Conservation (phyloP, 2,113 vertebrate genomes). For the Ceyx margarethae region DNA sequence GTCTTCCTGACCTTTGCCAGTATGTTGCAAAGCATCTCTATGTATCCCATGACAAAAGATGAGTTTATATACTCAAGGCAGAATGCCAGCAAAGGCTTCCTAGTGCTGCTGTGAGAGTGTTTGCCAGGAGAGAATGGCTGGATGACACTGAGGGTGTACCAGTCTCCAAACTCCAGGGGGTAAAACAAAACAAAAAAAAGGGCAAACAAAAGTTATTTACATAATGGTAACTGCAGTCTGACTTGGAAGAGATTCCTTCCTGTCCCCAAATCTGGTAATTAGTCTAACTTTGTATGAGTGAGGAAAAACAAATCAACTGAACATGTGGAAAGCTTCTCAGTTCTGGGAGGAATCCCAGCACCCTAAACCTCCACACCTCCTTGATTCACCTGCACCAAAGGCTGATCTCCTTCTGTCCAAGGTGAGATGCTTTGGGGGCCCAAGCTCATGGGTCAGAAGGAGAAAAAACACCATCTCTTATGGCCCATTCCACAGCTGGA, state of each 20-base stretch:
- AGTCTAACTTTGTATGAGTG: not conserved
- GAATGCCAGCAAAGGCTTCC: not conserved
- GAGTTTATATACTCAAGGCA: not conserved
- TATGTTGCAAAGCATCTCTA: not conserved
- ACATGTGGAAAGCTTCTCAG: not conserved
- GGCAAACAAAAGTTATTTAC: not conserved
- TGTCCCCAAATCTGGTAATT: not conserved
- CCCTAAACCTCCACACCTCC: not conserved
- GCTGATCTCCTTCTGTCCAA: not conserved
- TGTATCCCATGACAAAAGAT: not conserved
- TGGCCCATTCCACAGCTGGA: not conserved
- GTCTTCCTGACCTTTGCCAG: slow-evolving; percentile 23
- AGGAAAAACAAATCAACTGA: not conserved
- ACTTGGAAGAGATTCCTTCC: slow-evolving; percentile 19
- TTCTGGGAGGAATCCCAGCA: not conserved
- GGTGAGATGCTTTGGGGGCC: not conserved
- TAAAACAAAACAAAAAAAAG: no score
- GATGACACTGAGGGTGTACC: not conserved
- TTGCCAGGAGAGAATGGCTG: not conserved
- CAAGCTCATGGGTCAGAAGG: not conserved
- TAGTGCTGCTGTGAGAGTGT: not conserved
- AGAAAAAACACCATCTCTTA: not conserved
- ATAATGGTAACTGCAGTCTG: not conserved
- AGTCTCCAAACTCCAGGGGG: not conserved
- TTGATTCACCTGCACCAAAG: not conserved